Conservation (phyloP, 30 jellyfish, hydroid and myxozoan species). For the Catostylus mosaicus region DNA sequence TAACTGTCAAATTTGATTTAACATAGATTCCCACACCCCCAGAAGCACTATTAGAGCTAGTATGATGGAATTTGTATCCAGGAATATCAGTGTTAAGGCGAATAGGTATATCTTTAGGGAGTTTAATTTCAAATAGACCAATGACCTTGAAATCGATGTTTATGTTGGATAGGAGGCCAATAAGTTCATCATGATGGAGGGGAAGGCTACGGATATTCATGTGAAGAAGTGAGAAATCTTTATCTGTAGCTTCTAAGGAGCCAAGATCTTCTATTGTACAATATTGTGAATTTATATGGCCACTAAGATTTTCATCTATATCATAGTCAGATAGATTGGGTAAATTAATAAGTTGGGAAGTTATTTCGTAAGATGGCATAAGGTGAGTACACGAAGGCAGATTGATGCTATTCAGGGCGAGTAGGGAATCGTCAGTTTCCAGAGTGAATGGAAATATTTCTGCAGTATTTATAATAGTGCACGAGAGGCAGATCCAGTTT, state of each 20-base stretch:
- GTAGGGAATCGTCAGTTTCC: conserved; percentile 50
- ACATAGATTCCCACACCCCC: too few relatives aligned
- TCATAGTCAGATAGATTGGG: conserved; percentile 20
- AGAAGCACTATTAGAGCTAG: too few relatives aligned
- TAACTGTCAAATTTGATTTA: too few relatives aligned
- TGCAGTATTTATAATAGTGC: conserved; percentile 37
- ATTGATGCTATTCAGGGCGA: conserved; percentile 43
- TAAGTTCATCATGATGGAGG: too few relatives aligned
- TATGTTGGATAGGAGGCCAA: too few relatives aligned
- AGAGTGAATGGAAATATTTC: conserved; percentile 40
- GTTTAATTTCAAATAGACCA: too few relatives aligned
- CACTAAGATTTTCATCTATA: conserved; percentile 10
- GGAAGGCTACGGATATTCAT: too few relatives aligned
- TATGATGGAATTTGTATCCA: too few relatives aligned
- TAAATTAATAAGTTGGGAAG: conserved; percentile 23
- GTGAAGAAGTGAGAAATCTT: too few relatives aligned
- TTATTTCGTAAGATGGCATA: conserved; percentile 38
- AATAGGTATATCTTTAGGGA: too few relatives aligned
- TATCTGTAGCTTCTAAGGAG: not conserved
- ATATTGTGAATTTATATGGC: conserved; percentile 7
- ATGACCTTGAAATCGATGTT: too few relatives aligned
- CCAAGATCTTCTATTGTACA: conserved; percentile 4
- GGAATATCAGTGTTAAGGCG: too few relatives aligned
- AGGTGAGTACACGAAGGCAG: conserved; percentile 41
- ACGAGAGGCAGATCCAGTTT: conserved; percentile 44